A percentile compares a stretch with the other conserved stretches of the same genome.
Conservation (phyloP, 2,888 invertebrate genomes). For the Podotricha telesiphe region DNA sequence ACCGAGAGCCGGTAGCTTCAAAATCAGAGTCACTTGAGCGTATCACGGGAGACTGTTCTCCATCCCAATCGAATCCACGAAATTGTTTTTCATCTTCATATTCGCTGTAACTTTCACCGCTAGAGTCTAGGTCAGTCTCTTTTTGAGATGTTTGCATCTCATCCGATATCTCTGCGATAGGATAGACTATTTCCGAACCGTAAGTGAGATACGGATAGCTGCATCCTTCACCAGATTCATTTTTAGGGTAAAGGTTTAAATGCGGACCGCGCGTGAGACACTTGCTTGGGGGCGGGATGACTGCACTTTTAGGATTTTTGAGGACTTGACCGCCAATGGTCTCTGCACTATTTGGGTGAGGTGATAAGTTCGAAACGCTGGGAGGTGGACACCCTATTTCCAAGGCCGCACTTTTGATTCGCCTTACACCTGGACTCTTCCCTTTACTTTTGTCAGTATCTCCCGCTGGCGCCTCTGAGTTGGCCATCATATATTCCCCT, state of each 20-base stretch:
- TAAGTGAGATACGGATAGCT: constrained; percentile 88
- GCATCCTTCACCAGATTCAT: constrained; percentile 87
- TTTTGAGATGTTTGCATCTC: constrained; percentile 88
- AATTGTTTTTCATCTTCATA: constrained; percentile 85
- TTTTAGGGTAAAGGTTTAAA: constrained; percentile 86
- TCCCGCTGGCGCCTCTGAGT: constrained; percentile 76
- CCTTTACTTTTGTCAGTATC: constrained; percentile 78
- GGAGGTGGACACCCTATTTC: constrained; percentile 88
- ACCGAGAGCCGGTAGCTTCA: constrained; percentile 88
- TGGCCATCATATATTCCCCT: constrained; percentile 81
- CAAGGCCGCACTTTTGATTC: constrained; percentile 88
- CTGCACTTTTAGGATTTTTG: constrained; percentile 86
- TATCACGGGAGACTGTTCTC: constrained; percentile 72
- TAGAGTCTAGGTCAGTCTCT: constrained; percentile 84
- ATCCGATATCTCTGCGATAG: constrained; percentile 93
- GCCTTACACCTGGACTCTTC: constrained; percentile 85
- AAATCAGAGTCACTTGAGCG: constrained; percentile 86
- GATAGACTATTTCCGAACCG: constrained; percentile 91
- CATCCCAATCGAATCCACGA: constrained; percentile 79
- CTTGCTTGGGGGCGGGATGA: constrained; percentile 88
- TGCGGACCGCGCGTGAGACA: constrained; percentile 88
- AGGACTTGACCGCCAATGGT: constrained; percentile 87
- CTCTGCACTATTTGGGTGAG: constrained; percentile 92
- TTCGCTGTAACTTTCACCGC: constrained; percentile 85
- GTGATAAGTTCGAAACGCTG: constrained; percentile 88